phyloP scores from a whole-genome alignment of 53 echinoderm and acorn worm species.

The Antedon mediterranea region DNA sequence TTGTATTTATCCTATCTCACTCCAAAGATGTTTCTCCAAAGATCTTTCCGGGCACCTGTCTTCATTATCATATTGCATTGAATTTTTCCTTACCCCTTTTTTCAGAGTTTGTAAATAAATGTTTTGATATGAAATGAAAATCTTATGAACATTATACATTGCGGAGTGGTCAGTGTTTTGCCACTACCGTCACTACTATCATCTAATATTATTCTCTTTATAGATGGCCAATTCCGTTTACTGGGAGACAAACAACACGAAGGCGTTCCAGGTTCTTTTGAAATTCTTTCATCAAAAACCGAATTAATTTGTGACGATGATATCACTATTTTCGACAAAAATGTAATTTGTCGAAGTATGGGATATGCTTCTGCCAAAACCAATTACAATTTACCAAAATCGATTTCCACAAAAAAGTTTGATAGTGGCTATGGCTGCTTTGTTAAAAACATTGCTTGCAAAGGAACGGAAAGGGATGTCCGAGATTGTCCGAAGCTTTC shows the following conservation, averaged over 20 bases:
- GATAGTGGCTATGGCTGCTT: background rate
- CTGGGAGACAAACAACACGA: background rate
- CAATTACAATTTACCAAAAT: background rate
- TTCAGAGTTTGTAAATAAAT: no score
- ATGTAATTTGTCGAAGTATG: background rate
- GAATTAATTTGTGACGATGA: background rate
- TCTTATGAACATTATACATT: no score
- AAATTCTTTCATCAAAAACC: background rate
- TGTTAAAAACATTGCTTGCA: background rate
- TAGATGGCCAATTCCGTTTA: background rate
- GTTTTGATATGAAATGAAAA: no score
- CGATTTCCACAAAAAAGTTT: background rate
- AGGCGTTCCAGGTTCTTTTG: background rate
- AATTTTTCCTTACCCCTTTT: no score
- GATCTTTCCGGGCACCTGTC: no score
- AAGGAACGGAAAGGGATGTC: background rate
- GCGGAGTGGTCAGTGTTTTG: no score
- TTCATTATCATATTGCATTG: no score
- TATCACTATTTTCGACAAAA: background rate
- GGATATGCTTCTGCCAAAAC: background rate
- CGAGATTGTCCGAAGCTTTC: background rate
- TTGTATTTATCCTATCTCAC: no score
- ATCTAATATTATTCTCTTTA: background rate
- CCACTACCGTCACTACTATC: background rate
- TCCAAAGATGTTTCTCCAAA: no score